A percentile compares a stretch with the other conserved stretches of the same genome.
Conservation (phyloP, 2,888 invertebrate species). For the Cosmorhoe ocellata region DNA sequence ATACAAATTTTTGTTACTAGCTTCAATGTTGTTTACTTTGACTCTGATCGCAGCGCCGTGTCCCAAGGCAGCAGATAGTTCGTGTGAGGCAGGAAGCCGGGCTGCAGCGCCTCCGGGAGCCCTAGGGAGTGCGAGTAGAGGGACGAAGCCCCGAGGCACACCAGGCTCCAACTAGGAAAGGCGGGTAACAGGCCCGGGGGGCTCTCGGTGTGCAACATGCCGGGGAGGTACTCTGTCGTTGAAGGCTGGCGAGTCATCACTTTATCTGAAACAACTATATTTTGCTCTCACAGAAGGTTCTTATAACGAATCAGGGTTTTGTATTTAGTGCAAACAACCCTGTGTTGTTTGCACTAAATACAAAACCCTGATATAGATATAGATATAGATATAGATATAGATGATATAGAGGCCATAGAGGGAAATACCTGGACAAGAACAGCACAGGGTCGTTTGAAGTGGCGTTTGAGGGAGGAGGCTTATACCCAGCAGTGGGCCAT, state of each 20-base stretch:
- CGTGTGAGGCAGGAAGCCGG: slow-evolving; percentile 94
- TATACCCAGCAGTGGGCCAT: too few species aligned
- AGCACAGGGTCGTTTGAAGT: too few species aligned
- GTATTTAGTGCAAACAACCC: too few species aligned
- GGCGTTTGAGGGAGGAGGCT: too few species aligned
- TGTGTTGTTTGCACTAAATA: too few species aligned
- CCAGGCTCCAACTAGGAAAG: slow-evolving; percentile 95
- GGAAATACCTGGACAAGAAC: too few species aligned
- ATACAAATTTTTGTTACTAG: too few species aligned
- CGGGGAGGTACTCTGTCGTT: slow-evolving; percentile 95
- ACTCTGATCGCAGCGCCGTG: slow-evolving; percentile 24
- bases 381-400: too few species aligned
- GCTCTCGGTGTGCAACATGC: slow-evolving; percentile 92
- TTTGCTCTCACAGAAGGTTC: too few species aligned
- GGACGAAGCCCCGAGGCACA: slow-evolving; percentile 94
- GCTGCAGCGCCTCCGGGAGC: slow-evolving; percentile 91
- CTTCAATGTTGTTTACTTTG: slow-evolving; percentile 9
- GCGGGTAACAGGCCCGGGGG: slow-evolving; percentile 90
- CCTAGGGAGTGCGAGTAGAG: slow-evolving; percentile 95
- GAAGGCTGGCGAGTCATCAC: slow-evolving; percentile 86
- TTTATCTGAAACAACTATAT: slow-evolving; percentile 82
- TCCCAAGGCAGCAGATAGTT: slow-evolving; percentile 98
- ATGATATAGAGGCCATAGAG: too few species aligned
- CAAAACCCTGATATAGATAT: too few species aligned
- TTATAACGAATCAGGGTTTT: too few species aligned